Evolutionary conservation across 2,888 invertebrate species (phyloP), one percentile per base, ranked within the genome.

Genomic region (Cephus rjabovi): DNA sequence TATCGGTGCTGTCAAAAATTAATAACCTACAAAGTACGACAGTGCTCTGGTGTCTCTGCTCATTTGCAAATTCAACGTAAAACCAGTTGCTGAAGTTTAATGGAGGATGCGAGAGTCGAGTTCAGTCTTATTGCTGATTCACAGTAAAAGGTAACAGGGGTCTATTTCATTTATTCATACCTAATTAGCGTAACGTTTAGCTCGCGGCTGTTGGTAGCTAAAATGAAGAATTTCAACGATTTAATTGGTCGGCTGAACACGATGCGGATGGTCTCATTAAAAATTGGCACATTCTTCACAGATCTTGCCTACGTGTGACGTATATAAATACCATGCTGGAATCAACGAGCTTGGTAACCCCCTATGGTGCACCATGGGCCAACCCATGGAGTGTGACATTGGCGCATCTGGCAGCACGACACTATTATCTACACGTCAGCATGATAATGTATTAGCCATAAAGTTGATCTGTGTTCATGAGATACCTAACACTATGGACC

Each of bases 301-400:
- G 56, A 56, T 56, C 56, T 2, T 23, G 23, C 15, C 2, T 23
- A 23, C 15, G 23, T 56, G 23, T 56, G 56, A 56, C 56, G 23
- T 40, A 56, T 56, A 56, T 56, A 56, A 56, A 56, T 56, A 56
- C 9, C 23, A 56, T 9, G 56, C 56, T 23, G 73, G 37, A 77
- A 69, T 74, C 56, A 69, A 69, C 69, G 74, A 69, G 71, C 75
- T 70, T 75, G 76, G 70, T 75, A 77, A 82, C 80, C 81, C 81
- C 81, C 69, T 56, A 81, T 56, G 70, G 83, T 30, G 77, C 70
- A 81, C 77, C 76, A 69, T 77, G 75, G 77, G 75, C 76, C 78
- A 82, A 82, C 79, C 82, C 86, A 81, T 83, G 83, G 84, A 86
- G 83, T 86, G 88, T 89, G 88, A 89, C 89, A 89, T 89, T 88